A percentile compares a stretch with the other conserved stretches of the same genome.
Evolutionary conservation across 2,113 vertebrate genomes (phyloP).

Genomic region (Haliaeetus leucogaster): DNA sequence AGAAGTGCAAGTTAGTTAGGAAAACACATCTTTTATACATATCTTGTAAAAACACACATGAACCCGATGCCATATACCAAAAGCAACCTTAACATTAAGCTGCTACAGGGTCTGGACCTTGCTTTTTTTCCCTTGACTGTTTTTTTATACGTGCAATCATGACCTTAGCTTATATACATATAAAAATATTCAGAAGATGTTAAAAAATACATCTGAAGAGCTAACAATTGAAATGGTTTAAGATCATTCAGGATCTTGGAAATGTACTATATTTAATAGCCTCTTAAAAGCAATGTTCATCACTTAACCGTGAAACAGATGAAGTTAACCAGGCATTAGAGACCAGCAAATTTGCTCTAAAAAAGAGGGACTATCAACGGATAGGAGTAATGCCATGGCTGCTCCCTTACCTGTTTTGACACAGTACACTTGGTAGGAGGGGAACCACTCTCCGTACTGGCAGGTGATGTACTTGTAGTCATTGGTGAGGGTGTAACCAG

Average conservation of each 20-base stretch:
- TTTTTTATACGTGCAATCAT: not conserved
- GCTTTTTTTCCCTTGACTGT: not conserved
- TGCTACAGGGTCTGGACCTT: not conserved
- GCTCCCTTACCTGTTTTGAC: conserved; percentile 75
- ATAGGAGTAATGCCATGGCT: not conserved
- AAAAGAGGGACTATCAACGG: not conserved
- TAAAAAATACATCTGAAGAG: not conserved
- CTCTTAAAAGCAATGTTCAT: not conserved
- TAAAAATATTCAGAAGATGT: not conserved
- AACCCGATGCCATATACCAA: not conserved
- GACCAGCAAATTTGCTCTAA: not conserved
- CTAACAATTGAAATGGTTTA: not conserved
- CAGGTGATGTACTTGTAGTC: conserved; percentile 91
- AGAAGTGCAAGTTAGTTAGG: not conserved
- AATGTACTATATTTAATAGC: not conserved
- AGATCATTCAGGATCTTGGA: not conserved
- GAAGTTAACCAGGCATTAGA: not conserved
- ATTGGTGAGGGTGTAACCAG: conserved; percentile 83
- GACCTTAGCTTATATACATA: not conserved
- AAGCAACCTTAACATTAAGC: not conserved
- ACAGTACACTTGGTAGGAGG: conserved; percentile 84
- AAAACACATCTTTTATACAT: not conserved
- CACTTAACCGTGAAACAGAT: not conserved
- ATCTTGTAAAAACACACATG: not conserved
- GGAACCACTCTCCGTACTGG: conserved; percentile 87